Percentiles rank a stretch among this genome's conserved stretches.
phyloP scores from a whole-genome alignment of 2,797 vertebrate species.

The Cuniculus paca region DNA sequence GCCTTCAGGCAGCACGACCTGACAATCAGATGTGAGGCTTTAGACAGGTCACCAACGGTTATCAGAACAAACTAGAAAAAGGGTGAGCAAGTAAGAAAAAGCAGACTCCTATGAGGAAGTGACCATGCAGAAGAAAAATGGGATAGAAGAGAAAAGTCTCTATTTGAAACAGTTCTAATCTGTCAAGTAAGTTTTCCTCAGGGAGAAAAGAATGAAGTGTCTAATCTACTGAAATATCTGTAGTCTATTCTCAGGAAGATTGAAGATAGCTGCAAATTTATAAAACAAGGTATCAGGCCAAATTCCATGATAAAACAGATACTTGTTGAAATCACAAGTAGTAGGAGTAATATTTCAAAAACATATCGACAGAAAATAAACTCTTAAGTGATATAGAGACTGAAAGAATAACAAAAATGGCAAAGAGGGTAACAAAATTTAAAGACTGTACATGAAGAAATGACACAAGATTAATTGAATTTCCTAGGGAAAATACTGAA shows the following conservation, averaged over 20 bases:
- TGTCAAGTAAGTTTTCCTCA: background rate
- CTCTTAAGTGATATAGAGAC: background rate
- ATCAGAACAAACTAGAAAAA: background rate
- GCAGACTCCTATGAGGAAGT: background rate
- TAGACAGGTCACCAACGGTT: no score
- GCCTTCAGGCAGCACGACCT: background rate
- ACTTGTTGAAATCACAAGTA: background rate
- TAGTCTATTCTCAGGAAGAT: background rate
- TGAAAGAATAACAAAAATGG: conserved; percentile 15
- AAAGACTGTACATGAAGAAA: background rate
- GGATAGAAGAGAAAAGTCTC: background rate
- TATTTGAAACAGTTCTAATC: background rate
- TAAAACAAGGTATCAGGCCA: conserved; percentile 1
- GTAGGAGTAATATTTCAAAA: conserved; percentile 14
- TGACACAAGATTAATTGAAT: conserved; percentile 13
- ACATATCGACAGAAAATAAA: conserved; percentile 41
- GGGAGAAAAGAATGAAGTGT: background rate
- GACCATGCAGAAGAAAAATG: background rate
- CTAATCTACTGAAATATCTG: background rate
- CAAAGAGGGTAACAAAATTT: background rate
- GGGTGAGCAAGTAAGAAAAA: background rate
- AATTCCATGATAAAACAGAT: background rate
- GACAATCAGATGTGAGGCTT: background rate
- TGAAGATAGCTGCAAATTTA: background rate
- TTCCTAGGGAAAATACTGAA: background rate